Base-by-base conservation (phyloP, 2,888 invertebrate genomes). In the Cantharis flavilabris region DNA sequence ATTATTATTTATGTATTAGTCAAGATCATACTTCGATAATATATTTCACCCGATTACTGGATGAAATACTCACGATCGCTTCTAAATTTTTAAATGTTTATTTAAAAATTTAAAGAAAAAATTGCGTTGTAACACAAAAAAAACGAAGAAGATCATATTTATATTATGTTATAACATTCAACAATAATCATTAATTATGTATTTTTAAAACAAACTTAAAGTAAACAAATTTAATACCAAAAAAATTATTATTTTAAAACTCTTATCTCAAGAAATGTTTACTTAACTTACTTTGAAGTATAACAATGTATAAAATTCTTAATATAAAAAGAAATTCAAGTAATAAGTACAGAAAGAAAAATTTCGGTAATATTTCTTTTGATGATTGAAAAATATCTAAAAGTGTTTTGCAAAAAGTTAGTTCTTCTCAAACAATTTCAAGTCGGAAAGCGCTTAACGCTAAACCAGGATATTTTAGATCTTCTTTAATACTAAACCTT, bases 401-500 rank as follows among this genome's bases (percentile, higher is more conserved):
- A 70, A 16, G 18, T 62, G 30, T 69, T 70, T 74, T 74, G 26
- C 33, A 28, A 70, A 74, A 70, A 33, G 70, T 70, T 67, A 33
- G 49, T 30, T 63, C 49, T 16, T 13, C 33, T 75, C 64, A 71
- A 70, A 70, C 65, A 71, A 75, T 65, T 71, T 75, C 63, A 71
- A 73, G 70, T 73, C 62, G 62, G 28, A 62, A 26, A 67, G 62
- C 69, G 62, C 62, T 73, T 63, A 16, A 69, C 62, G 23, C 62
- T 70, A 62, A 71, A 63, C 70, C 71, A 62, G 30, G 70, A 49
- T 71, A 49, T 63, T 72, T 13, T 69, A 76, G 62, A 71, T 72
- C 71, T 63, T 63, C 69, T 71, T 67, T 62, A 76, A 76, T 69
- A 75, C 71, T 26, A 65, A 20, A 71, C 69, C 69, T 72, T 62